Evolutionary conservation across 1,140 invertebrate species (phyloP).

Genomic region (Campodea augens): DNA sequence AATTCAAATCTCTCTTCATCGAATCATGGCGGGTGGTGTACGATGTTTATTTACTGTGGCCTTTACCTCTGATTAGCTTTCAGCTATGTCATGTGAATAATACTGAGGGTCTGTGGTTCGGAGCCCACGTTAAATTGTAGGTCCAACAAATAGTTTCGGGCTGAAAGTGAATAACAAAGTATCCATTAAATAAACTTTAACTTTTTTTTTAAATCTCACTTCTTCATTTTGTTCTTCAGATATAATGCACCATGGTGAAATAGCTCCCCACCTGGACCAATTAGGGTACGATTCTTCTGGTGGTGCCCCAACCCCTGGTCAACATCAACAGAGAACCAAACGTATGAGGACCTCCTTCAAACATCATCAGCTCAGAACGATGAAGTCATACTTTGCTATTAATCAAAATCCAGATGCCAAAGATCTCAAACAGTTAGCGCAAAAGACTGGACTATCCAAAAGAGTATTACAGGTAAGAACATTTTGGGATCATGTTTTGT

Average conservation of each 20-base stretch:
- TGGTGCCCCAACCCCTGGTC: constrained; percentile 41
- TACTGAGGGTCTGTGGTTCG: too few relatives aligned
- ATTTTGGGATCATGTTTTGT: background rate
- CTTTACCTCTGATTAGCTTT: too few relatives aligned
- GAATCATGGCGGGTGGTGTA: too few relatives aligned
- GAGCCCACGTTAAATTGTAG: too few relatives aligned
- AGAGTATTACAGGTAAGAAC: constrained; percentile 72
- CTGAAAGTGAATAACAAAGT: too few relatives aligned
- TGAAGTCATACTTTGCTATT: constrained; percentile 92
- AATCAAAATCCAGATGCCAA: constrained; percentile 97
- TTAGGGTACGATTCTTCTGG: constrained; percentile 49
- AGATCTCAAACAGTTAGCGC: constrained; percentile 81
- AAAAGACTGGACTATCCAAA: constrained; percentile 93
- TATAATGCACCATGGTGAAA: constrained; percentile 45
- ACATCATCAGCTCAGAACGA: constrained; percentile 87
- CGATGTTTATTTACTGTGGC: too few relatives aligned
- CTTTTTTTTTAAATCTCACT: too few relatives aligned
- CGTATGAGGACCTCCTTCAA: constrained; percentile 92
- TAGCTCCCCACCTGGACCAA: constrained; percentile 50
- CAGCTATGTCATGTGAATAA: too few relatives aligned
- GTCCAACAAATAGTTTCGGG: too few relatives aligned
- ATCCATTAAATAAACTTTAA: too few relatives aligned
- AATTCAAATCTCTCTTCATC: too few relatives aligned
- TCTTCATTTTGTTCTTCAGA: constrained; percentile 34
- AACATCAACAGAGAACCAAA: constrained; percentile 45